Percentiles rank a stretch among this genome's conserved stretches.
Evolutionary conservation across 1,140 invertebrate genomes (phyloP).

Genomic region (Araneus ventricosus): DNA sequence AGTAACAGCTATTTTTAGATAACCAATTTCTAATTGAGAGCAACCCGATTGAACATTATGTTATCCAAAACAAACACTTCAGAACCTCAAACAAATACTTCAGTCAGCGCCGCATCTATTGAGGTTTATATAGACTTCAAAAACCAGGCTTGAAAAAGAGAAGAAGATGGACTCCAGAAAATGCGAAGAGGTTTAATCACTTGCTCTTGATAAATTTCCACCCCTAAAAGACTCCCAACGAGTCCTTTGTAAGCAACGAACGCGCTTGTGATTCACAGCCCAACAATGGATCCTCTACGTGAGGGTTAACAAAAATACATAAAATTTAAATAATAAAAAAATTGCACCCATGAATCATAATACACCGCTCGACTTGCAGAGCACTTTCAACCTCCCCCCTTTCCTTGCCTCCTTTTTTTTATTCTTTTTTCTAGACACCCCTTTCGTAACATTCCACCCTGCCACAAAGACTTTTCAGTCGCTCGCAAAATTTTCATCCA

Average conservation of each 20-base stretch:
- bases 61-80: not conserved
- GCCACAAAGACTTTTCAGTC: slow-evolving; percentile 9
- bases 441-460: not conserved
- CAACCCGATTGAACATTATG: no score
- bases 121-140: not conserved
- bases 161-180: not conserved
- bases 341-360: slow-evolving; percentile 55
- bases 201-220: slow-evolving; percentile 59
- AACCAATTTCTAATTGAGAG: no score
- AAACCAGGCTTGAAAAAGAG: not conserved
- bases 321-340: slow-evolving; percentile 72
- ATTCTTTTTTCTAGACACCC: not conserved
- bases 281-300: slow-evolving; percentile 41
- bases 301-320: slow-evolving; percentile 58
- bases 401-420: no score
- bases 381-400: not conserved
- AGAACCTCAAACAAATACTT: not conserved
- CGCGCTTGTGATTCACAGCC: not conserved
- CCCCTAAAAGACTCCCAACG: slow-evolving; percentile 47
- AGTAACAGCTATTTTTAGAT: no score
- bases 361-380: slow-evolving; percentile 34
- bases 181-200: slow-evolving; percentile 20
- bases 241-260: slow-evolving; percentile 54
- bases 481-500: not conserved
- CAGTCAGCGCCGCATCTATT: not conserved